Evolutionary conservation across 2,113 vertebrate genomes (phyloP).

Genomic region (Pterophyllum scalare): DNA sequence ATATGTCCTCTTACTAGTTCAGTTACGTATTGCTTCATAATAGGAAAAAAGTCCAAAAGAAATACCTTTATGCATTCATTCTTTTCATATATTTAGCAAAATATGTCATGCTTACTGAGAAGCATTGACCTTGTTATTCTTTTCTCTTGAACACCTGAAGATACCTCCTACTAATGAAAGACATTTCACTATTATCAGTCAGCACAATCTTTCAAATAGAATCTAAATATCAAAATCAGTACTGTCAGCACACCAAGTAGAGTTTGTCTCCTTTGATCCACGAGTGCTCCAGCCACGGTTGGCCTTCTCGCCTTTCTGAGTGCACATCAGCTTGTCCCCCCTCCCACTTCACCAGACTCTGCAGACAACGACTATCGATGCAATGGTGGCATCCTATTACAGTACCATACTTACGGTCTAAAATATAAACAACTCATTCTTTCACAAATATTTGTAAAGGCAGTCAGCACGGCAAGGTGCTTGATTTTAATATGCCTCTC

Average conservation of each 20-base stretch:
- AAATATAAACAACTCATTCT: too few species aligned
- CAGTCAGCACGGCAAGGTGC: too few species aligned
- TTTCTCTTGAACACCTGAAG: slow-evolving; percentile 89
- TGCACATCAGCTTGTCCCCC: slow-evolving; percentile 87
- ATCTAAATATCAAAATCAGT: not conserved
- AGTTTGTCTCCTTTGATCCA: slow-evolving; percentile 89
- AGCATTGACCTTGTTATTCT: slow-evolving; percentile 59
- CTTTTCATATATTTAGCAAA: not conserved
- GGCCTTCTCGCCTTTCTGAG: slow-evolving; percentile 91
- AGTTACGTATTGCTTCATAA: too few species aligned
- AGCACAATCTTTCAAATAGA: not conserved
- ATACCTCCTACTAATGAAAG: not conserved
- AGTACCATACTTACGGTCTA: not conserved
- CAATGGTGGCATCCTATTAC: not conserved
- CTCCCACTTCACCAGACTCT: slow-evolving; percentile 90
- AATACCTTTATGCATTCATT: slow-evolving; percentile 36
- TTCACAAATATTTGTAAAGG: too few species aligned
- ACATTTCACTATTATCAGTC: not conserved
- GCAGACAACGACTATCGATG: slow-evolving; percentile 32
- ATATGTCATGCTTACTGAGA: not conserved
- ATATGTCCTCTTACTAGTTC: too few species aligned
- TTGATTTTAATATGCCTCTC: too few species aligned
- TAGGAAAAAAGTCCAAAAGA: too few species aligned
- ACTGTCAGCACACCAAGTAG: slow-evolving; percentile 83
- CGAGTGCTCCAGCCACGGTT: slow-evolving; percentile 95